phyloP scores from a whole-genome alignment of 2,113 vertebrate genomes.

The Herpailurus yagouaroundi region DNA sequence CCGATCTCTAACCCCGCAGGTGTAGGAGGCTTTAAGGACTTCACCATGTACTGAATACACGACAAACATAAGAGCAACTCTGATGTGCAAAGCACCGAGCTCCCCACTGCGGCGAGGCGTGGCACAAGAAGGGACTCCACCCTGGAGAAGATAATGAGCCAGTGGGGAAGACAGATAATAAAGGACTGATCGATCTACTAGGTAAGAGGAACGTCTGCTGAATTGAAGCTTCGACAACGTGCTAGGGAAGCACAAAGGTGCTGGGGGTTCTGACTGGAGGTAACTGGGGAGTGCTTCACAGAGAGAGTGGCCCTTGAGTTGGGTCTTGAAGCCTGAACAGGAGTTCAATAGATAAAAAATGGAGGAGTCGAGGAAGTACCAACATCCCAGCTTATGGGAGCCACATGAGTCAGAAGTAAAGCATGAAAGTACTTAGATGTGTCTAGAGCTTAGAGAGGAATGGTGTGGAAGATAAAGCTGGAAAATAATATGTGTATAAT shows the following conservation, averaged over 20 bases:
- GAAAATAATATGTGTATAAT: not conserved
- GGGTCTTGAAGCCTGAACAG: conserved; percentile 21
- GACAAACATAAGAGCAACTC: not conserved
- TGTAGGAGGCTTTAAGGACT: not conserved
- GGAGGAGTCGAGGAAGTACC: not conserved
- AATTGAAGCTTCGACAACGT: not conserved
- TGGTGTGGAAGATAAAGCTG: not conserved
- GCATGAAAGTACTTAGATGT: not conserved
- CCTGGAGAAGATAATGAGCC: not conserved
- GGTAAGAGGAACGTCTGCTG: not conserved
- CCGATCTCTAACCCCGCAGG: not conserved
- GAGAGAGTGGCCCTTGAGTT: not conserved
- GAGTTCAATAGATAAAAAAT: not conserved
- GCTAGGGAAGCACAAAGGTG: not conserved
- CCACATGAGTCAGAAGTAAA: not conserved
- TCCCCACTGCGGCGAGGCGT: not conserved
- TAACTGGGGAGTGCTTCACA: not conserved
- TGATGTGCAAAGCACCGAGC: not conserved
- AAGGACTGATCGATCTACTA: not conserved
- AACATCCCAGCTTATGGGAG: not conserved
- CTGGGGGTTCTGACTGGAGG: not conserved
- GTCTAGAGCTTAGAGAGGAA: conserved; percentile 1
- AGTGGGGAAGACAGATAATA: not conserved
- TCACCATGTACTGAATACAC: not conserved
- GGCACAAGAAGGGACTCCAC: not conserved